Evolutionary conservation across 1,140 invertebrate genomes (phyloP), one percentile per base, ranked within the genome.

Genomic region (Elymnias hypermnestra): DNA sequence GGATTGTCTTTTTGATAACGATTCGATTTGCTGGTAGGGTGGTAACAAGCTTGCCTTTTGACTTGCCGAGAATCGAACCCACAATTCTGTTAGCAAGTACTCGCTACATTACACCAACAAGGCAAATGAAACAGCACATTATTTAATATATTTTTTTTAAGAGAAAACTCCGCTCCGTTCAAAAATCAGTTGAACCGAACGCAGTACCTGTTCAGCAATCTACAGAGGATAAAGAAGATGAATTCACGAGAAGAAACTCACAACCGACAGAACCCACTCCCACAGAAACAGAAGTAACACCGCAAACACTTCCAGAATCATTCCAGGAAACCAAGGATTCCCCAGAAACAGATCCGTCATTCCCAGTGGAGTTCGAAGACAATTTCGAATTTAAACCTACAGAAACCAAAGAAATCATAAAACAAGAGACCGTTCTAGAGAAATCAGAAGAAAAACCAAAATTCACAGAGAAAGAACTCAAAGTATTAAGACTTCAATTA

Each of bases 161-260:
- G 89, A 87, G 92, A 47, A 94, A 93, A 73, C 87, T 92, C 31
- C 88, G 92, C 46, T 88, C 89, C 8, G 90, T 92, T 35, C 92
- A 93, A 72, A 92, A 92, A 68, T 88, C 90, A 5, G 89, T 88
- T 37, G 91, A 91, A 25, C 81, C 87, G 5, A 69, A 70, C 83
- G 87, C 69, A 81, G 86, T 66, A 22, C 88, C 49, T 71, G 88
- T 70, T 63, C 89, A 74, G 40, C 77, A 26, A 53, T 88, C 79
- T 0, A 53, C 70, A 8, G 83, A 90, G 33, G 89, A 89, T 42
- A 86, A 74, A 68, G 63, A 63, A 13, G 70, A 83, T 8, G 70
- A 73, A 38, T n/a, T 18, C 7, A n/a, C 5, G 7, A 31, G 59
- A 45, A 43, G 56, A 5, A 55, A 63, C 15, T 65, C 66, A 9